These are phyloP conservation scores for Etia nguti DNA, from an alignment of 2,113 vertebrate genomes.

Conservation along the genomic window DNA sequence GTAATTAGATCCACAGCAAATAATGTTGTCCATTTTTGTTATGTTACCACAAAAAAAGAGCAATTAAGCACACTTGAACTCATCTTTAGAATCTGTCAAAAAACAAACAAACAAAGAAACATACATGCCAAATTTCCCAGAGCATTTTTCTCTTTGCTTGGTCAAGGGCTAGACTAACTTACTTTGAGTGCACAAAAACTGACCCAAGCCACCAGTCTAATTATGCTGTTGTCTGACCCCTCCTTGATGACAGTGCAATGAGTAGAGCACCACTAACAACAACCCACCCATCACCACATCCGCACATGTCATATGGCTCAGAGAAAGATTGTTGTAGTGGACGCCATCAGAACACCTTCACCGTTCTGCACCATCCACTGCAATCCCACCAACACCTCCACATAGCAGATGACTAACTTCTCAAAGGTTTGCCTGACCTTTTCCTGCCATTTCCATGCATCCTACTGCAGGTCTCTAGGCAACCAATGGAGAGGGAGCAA, in stretches of 20 bases:
- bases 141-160: neutral
- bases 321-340: neutral
- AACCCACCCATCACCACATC: neutral
- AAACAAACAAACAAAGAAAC: neutral
- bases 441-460: constrained; percentile 62
- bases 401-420: constrained; percentile 60
- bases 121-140: neutral
- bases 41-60: neutral
- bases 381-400: constrained; percentile 44
- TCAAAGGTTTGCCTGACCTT: constrained; percentile 68
- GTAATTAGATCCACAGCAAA: neutral
- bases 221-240: neutral
- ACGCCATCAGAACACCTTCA: constrained; percentile 16
- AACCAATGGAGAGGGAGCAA: constrained; percentile 34
- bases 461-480: constrained; percentile 63
- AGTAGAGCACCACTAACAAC: neutral
- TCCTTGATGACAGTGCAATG: neutral
- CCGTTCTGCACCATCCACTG: neutral
- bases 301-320: neutral
- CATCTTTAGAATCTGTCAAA: neutral
- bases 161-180: neutral
- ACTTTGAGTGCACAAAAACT: neutral
- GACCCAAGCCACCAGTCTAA: neutral
- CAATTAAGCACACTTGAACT: neutral
- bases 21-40: neutral